phyloP scores from a whole-genome alignment of 2,113 vertebrate species.

The Notothenia rossii region DNA sequence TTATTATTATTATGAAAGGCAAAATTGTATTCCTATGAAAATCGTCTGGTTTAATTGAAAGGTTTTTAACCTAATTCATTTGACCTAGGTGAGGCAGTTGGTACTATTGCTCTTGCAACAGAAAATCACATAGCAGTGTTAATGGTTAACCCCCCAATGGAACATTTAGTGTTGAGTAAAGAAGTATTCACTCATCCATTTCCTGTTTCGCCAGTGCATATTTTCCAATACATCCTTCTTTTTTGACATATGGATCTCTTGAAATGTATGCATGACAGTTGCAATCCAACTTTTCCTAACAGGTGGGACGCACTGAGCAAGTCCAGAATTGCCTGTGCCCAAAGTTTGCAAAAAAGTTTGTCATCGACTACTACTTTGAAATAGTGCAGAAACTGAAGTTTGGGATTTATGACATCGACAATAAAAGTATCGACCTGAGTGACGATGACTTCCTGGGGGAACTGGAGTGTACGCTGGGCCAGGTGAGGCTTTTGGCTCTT shows the following conservation, averaged over 20 bases:
- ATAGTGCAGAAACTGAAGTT: constrained; percentile 96
- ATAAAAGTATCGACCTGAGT: constrained; percentile 90
- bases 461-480: constrained; percentile 93
- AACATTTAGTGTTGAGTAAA: constrained; percentile 14
- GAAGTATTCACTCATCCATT: not conserved
- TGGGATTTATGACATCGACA: constrained; percentile 96
- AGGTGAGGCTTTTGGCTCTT: constrained; percentile 82
- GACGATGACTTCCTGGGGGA: constrained; percentile 98
- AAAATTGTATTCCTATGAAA: no score
- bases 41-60: no score
- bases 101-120: not conserved
- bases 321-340: constrained; percentile 93
- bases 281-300: constrained; percentile 11
- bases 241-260: not conserved
- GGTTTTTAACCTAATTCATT: not conserved
- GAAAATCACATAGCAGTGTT: not conserved
- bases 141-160: constrained; percentile 30
- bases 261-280: not conserved
- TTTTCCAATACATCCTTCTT: no score
- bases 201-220: constrained; percentile 1
- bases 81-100: not conserved
- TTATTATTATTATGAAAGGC: no score
- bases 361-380: constrained; percentile 97
- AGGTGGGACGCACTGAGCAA: constrained; percentile 89
- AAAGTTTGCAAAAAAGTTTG: constrained; percentile 92